Base-by-base conservation (phyloP, 2,888 invertebrate genomes). In the Hypolimnas misippus region DNA sequence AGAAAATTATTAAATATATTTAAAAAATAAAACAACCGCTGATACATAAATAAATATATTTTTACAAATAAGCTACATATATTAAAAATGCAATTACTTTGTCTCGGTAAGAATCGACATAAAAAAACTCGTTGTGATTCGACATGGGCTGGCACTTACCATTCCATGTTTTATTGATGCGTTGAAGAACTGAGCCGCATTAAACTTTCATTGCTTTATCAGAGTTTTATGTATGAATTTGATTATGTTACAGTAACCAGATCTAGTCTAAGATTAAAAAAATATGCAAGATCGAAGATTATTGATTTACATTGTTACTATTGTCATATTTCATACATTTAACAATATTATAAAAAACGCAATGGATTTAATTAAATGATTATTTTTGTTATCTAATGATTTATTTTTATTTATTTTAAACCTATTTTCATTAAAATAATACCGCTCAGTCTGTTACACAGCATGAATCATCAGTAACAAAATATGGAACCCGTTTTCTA, bases 121-220 rank as follows among this genome's bases (percentile, higher is more conserved):
- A 76, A 78, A 73, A 79, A 71, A 68, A 67, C 65, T 67, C 64
- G 62, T 67, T 76, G 76, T 73, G 75, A 76, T 77, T 77, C 77
- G 74, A 87, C 86, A 84, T 76, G 72, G 81, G 75, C 82, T 77
- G 72, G 79, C 83, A 83, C 86, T 89, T 84, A 83, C 76, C 79
- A 80, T 78, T 79, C 73, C 59, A 89, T 89, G 87, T 84, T 81
- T 88, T 88, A 89, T 88, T 78, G 80, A 87, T 87, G 84, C 65
- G 58, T 67, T 65, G 50, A 73, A 75, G 76, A 76, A 69, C 75
- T 69, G 65, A 70, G 65, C 57, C 74, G 63, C 80, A 83, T 88
- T 87, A 84, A 81, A 82, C 81, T 85, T 88, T 87, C 86, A 85
- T 87, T 74, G 77, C 74, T 76, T 82, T 80, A 82, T 82, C 46